A percentile compares a stretch with the other conserved stretches of the same genome.
Evolutionary conservation across 2,888 invertebrate species (phyloP).

Genomic region (Lithodes maja): DNA sequence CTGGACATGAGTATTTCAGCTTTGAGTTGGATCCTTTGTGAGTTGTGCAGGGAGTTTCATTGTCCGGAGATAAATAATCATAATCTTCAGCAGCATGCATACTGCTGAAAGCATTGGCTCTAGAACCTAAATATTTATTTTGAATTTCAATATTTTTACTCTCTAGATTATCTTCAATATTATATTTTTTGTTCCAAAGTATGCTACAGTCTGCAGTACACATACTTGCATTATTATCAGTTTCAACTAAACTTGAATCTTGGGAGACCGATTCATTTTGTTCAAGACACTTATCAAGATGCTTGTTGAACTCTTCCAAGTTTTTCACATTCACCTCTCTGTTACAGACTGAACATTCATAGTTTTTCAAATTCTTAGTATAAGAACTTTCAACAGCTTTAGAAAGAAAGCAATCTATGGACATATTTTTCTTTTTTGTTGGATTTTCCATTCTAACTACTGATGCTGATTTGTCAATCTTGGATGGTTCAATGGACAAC

Average conservation of each 20-base stretch:
- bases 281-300: constrained; percentile 65
- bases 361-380: background rate
- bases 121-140: background rate
- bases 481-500: too few relatives aligned
- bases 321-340: constrained; percentile 24
- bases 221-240: background rate
- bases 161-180: background rate
- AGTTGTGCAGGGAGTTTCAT: background rate
- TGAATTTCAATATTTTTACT: background rate
- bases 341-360: constrained; percentile 65
- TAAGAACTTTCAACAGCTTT: constrained; percentile 10
- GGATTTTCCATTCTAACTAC: background rate
- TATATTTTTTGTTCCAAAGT: background rate
- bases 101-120: background rate
- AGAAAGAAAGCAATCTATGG: constrained; percentile 28
- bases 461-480: background rate
- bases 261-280: background rate
- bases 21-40: background rate
- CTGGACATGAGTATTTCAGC: constrained; percentile 31
- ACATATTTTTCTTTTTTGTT: background rate
- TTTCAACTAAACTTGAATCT: background rate
- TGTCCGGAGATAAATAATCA: background rate
- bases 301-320: constrained; percentile 56
- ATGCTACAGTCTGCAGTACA: background rate
- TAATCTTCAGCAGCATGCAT: too few relatives aligned